A percentile compares a stretch with the other conserved stretches of the same genome.
phyloP scores from a whole-genome alignment of 2,888 invertebrate species.

The Acanthopleura granulata region DNA sequence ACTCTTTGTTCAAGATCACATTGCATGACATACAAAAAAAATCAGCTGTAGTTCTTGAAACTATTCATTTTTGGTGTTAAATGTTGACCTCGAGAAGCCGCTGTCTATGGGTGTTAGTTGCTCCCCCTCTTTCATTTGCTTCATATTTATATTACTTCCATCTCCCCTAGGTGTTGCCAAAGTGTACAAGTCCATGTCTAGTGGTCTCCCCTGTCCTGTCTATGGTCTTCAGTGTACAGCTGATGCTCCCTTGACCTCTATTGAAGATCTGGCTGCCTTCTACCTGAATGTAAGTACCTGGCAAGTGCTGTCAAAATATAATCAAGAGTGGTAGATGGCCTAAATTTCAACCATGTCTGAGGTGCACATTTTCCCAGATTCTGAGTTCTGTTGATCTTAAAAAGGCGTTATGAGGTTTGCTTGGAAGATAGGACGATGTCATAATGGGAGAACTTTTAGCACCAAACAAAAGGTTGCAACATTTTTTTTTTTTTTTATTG shows the following conservation, averaged over 20 bases:
- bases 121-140: background rate
- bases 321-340: too few species aligned
- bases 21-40: background rate
- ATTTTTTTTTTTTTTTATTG: too few species aligned
- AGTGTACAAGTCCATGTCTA: conserved; percentile 80
- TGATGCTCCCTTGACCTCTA: conserved; percentile 80
- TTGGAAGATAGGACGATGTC: too few species aligned
- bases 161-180: conserved; percentile 71
- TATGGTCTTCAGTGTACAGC: conserved; percentile 91
- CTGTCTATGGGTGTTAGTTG: too few species aligned
- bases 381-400: too few species aligned
- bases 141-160: conserved; percentile 24
- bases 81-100: background rate
- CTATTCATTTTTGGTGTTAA: background rate
- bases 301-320: background rate
- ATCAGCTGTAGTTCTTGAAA: background rate
- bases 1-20: too few species aligned
- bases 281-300: conserved; percentile 67
- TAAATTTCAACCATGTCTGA: too few species aligned
- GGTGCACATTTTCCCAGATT: too few species aligned
- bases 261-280: conserved; percentile 78
- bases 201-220: conserved; percentile 81
- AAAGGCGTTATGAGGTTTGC: too few species aligned
- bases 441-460: too few species aligned
- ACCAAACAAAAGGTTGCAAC: too few species aligned